Base-by-base conservation (phyloP, 2,888 invertebrate species). In the Spodoptera exigua region DNA sequence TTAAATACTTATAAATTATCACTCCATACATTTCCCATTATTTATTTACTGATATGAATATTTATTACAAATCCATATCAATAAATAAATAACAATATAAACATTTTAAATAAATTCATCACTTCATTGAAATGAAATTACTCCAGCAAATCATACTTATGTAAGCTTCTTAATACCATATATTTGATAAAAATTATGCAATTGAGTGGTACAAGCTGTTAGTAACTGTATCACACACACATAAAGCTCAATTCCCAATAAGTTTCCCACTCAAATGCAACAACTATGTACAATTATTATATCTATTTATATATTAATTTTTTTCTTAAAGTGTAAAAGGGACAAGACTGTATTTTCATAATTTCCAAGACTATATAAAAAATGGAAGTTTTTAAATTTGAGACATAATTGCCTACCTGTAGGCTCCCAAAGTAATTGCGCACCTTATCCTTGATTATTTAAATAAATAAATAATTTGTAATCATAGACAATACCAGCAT, bases 1-100 rank as follows among this genome's bases (percentile, higher is more conserved):
- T 27, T 27, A 27, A 27, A 27, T 66, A 48, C 65, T 64, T 71
- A 74, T 48, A 60, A 65, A 54, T 62, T 63, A 74, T 59, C 37
- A 35, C 35, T 49, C 51, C 40, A 45, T 56, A 56, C 43, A 40
- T 54, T 27, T 49, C 27, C 16, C 14, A 41, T 49, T 13, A 56
- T 57, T 57, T 13, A 48, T 61, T 66, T 60, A 71, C 36, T 40
- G 54, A 71, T 16, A 47, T 32, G 48, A 47, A 18, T 54, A 40
- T 1, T 9, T 27, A 39, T 14, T 1, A 37, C 4, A 32, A 35
- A 57, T 36, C 36, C 37, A 60, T 35, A 44, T 61, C 61, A 72
- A 72, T 49, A 48, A 72, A 69, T 16, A n/a, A n/a, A n/a, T n/a
- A n/a, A n/a, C 12, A 37, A 54, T 3, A 34, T 34, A n/a, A 61